Evolutionary conservation across 1,140 invertebrate species (phyloP), one percentile per base, ranked within the genome.

Genomic region (Penaeus indicus): DNA sequence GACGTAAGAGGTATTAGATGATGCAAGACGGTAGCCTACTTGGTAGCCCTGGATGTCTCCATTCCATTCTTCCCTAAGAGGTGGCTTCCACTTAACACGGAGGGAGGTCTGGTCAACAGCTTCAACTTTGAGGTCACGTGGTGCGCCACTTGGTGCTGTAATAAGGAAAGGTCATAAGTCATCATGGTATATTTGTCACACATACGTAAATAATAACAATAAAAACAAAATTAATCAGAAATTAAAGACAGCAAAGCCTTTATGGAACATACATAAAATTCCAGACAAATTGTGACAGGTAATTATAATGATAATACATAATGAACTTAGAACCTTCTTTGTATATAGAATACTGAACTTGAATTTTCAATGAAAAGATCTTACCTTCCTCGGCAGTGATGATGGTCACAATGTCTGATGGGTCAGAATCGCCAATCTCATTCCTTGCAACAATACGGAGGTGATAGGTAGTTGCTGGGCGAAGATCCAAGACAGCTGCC

Each of bases 371-470:
- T 38, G n/a, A 63, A 25, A 38, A 21, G 27, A 18, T 42, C 62
- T 85, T 38, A 95, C 95, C 94, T 95, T 99, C 98, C 94, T 99
- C 98, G 42, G 97, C 97, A 54, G 98, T 99, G 79, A 97, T 97
- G 89, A 98, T 98, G 0, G 96, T 97, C 0, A 99, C 96, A 16
- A 96, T 96, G 91, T 97, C 96, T 1, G 97, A 98, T 0, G 98
- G 97, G 91, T 97, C 96, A 4, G 97, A 97, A 1, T 95, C 95
- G 32, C 98, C 98, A 89, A 99, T 96, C 93, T 97, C 96, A 92
- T 99, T 99, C 93, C 98, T 97, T 89, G 97, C 98, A 16, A 98
- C 96, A 90, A 99, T 97, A 83, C 98, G 94, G 85, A 99, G 95
- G 91, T 98, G 96, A 92, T 99, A 99, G 3, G 97, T 96, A 0